Percentiles rank a stretch among this genome's conserved stretches.
Conservation (phyloP, 2,888 invertebrate genomes). For the Habroteleia sp. region DNA sequence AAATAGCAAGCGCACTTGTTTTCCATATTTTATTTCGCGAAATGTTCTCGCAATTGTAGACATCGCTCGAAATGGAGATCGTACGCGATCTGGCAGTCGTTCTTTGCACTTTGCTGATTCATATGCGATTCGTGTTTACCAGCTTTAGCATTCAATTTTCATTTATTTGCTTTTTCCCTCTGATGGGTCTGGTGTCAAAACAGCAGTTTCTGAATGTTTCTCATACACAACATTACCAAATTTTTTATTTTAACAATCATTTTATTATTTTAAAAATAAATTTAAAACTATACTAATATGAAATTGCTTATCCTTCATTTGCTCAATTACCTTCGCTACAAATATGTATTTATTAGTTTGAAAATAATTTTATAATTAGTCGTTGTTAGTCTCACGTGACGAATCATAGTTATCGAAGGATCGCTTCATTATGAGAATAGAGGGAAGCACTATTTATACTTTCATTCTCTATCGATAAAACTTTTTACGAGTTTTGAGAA, state of each 20-base stretch:
- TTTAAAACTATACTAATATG: slow-evolving; percentile 12
- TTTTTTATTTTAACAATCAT: slow-evolving; percentile 49
- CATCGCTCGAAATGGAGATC: slow-evolving; percentile 61
- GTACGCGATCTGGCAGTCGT: slow-evolving; percentile 57
- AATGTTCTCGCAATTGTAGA: slow-evolving; percentile 60
- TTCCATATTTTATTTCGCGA: slow-evolving; percentile 62
- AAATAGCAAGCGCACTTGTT: slow-evolving; percentile 53
- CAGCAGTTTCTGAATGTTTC: slow-evolving; percentile 14
- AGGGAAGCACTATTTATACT: slow-evolving; percentile 53
- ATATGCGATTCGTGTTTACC: slow-evolving; percentile 64
- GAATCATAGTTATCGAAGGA: slow-evolving; percentile 16
- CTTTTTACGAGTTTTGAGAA: slow-evolving; percentile 55
- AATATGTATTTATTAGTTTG: slow-evolving; percentile 22
- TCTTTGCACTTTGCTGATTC: slow-evolving; percentile 62
- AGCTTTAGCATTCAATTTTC: slow-evolving; percentile 62
- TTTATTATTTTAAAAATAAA: slow-evolving; percentile 44
- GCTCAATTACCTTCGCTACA: neutral
- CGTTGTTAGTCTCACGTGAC: slow-evolving; percentile 47
- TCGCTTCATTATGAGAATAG: slow-evolving; percentile 20
- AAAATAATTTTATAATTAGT: slow-evolving; percentile 47
- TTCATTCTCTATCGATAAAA: slow-evolving; percentile 56
- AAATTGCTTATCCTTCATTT: neutral
- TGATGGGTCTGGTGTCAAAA: slow-evolving; percentile 15
- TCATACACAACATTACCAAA: slow-evolving; percentile 11
- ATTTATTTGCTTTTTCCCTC: slow-evolving; percentile 54